Evolutionary conservation across 2,113 vertebrate species (phyloP), one percentile per base, ranked within the genome.

Genomic region (Cephalopholis sonnerati): DNA sequence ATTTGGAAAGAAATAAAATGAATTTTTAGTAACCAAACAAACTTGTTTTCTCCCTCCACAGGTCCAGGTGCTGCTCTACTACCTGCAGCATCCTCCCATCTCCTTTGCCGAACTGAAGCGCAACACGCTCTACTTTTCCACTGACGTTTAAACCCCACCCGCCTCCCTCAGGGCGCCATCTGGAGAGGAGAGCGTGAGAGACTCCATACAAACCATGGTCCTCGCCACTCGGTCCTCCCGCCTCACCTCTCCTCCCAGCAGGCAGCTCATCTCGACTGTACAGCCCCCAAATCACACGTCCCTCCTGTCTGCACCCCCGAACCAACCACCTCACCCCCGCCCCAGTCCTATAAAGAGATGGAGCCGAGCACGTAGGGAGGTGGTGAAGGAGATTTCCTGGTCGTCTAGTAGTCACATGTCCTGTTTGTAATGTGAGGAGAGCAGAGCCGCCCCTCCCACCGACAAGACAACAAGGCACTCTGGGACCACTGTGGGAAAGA

Each of bases 1-100:
- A 44, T 53, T 53, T 27, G 12, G 50, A 29, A 29, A 41, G 8
- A 48, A 39, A 22, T 50, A 2, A 57, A 46, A 11, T 0, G 7
- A n/a, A 7, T 32, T 59, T 44, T 36, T 57, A n/a, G n/a, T n/a
- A n/a, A 48, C 48, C 9, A 22, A 50, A 67, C 9, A 0, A 10
- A 6, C n/a, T 11, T 11, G 36, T 65, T 55, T 25, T 51, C n/a
- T 89, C 13, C 73, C 41, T 51, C 17, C n/a, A 22, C 86, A 99
- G 98, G 98, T 99, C 83, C 98, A 99, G 91, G 98, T 99, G 86
- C 96, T 99, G 78, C 97, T 99, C 62, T 99, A 99, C 92, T 99
- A 99, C 95, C 93, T 99, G 95, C 98, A 99, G 95, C 98, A 99
- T 82, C 94, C 97, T 70, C 98, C 98, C 78, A 97, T 99, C 77